phyloP scores from a whole-genome alignment of 2,113 vertebrate species.

The Chaetodon trifascialis region DNA sequence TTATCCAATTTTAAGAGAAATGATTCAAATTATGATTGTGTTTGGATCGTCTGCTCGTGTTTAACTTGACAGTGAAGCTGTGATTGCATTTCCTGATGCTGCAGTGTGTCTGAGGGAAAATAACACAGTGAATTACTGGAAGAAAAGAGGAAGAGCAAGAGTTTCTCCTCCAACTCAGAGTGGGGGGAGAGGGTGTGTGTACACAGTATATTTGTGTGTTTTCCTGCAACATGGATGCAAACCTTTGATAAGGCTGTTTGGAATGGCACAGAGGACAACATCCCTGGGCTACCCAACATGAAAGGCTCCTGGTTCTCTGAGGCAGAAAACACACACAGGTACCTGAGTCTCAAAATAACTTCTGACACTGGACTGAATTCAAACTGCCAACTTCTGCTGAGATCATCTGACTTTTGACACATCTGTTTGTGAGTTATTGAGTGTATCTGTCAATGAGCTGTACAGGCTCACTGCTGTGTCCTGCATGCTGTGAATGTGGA shows the following conservation, averaged over 20 bases:
- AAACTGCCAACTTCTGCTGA: conserved; percentile 7
- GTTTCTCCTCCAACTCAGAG: too few relatives aligned
- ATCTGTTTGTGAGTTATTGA: conserved; percentile 1
- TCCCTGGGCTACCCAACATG: conserved; percentile 25
- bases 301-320: conserved; percentile 17
- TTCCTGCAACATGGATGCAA: too few relatives aligned
- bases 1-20: background rate
- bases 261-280: conserved; percentile 13
- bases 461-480: background rate
- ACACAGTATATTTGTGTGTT: too few relatives aligned
- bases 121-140: background rate
- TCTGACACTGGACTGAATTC: conserved; percentile 20
- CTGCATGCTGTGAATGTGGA: background rate
- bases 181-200: background rate
- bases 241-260: too few relatives aligned
- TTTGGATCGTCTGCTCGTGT: too few relatives aligned
- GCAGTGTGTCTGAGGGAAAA: background rate
- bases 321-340: conserved; percentile 15
- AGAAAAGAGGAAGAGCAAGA: background rate
- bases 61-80: too few relatives aligned
- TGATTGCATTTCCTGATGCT: background rate
- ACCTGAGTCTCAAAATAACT: background rate
- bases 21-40: background rate
- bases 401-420: conserved; percentile 25
- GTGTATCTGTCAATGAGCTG: conserved; percentile 1